phyloP scores from a whole-genome alignment of 2,797 vertebrate genomes.

The Sebastes flavidus region DNA sequence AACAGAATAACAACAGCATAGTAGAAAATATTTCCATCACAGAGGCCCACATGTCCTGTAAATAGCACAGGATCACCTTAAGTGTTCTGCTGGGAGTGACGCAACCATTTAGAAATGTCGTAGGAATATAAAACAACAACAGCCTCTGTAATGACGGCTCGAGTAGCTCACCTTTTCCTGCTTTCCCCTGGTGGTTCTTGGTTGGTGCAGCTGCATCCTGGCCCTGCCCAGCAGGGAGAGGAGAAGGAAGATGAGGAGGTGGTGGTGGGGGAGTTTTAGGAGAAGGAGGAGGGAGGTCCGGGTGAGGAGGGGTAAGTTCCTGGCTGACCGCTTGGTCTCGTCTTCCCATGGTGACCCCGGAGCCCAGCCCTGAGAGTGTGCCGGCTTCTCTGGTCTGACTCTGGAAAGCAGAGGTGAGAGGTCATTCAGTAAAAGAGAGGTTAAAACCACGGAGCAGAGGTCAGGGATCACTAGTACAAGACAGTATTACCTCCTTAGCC shows the following conservation, averaged over 20 bases:
- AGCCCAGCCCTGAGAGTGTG: conserved; percentile 45
- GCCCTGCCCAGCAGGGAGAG: conserved; percentile 38
- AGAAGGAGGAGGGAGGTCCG: conserved; percentile 72
- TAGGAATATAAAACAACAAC: not conserved
- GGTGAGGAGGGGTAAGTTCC: conserved; percentile 34
- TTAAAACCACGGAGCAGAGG: not conserved
- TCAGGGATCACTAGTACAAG: not conserved
- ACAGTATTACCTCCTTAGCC: not conserved
- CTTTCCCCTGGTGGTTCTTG: conserved; percentile 48
- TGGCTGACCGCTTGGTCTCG: conserved; percentile 45
- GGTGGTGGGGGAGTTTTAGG: conserved; percentile 35
- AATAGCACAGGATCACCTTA: not conserved
- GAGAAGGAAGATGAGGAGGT: conserved; percentile 61
- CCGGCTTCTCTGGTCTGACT: conserved; percentile 79
- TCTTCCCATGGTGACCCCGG: conserved; percentile 55
- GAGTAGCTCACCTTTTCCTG: conserved; percentile 62
- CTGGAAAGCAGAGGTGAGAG: conserved; percentile 69
- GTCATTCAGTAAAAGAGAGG: not conserved
- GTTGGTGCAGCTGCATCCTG: conserved; percentile 32
- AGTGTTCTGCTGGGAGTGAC: not conserved
- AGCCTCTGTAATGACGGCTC: not conserved
- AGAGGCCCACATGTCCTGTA: not conserved
- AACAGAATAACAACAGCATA: not conserved
- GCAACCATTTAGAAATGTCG: not conserved
- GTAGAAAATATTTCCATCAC: not conserved